Evolutionary conservation across 1,140 invertebrate species (phyloP).

Genomic region (Brachionus manjavacas): DNA sequence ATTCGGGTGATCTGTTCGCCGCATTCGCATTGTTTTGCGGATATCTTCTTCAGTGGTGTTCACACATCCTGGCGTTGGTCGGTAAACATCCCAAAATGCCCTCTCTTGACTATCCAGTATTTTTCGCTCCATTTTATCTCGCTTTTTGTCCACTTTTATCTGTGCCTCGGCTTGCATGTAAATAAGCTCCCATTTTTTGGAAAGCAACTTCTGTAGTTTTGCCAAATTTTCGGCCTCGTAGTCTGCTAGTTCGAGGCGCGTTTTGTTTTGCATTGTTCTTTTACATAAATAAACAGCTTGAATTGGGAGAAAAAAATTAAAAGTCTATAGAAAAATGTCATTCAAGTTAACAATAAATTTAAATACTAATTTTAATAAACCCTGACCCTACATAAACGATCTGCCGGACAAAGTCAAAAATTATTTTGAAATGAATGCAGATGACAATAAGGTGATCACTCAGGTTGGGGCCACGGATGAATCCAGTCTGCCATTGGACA

Average conservation of each 20-base stretch:
- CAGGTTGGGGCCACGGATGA: too few relatives aligned
- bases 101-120: conserved; percentile 96
- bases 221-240: conserved; percentile 97
- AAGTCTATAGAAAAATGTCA: too few relatives aligned
- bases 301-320: conserved; percentile 43
- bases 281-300: conserved; percentile 97
- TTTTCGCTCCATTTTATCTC: conserved; percentile 94
- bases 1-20: conserved; percentile 60
- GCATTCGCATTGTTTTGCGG: conserved; percentile 85
- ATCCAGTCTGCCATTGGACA: too few relatives aligned
- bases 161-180: conserved; percentile 84
- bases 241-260: conserved; percentile 88
- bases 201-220: conserved; percentile 96
- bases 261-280: conserved; percentile 99
- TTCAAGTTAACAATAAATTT: too few relatives aligned
- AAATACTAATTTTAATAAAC: too few relatives aligned
- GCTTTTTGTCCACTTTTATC: conserved; percentile 87
- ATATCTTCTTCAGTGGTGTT: conserved; percentile 98
- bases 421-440: too few relatives aligned
- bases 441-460: too few relatives aligned
- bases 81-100: conserved; percentile 98
- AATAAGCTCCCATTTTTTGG: conserved; percentile 98
- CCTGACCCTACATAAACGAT: too few relatives aligned
- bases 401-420: too few relatives aligned
- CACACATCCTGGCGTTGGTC: conserved; percentile 96